Percentiles rank a stretch among this genome's conserved stretches.
Evolutionary conservation across 1,140 invertebrate genomes (phyloP).

Genomic region (Drosophila erecta): DNA sequence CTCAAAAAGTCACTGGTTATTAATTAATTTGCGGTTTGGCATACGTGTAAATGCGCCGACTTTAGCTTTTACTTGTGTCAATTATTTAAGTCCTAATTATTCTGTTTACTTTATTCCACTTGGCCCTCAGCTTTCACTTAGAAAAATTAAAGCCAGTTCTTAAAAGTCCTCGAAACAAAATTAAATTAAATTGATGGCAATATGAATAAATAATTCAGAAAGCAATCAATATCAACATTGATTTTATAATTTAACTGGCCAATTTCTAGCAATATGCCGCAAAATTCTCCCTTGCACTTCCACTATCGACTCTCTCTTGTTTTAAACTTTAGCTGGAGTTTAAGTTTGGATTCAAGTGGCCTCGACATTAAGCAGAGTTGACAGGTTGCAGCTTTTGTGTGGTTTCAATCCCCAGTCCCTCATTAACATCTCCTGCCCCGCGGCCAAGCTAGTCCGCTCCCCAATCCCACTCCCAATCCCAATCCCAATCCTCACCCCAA

Average conservation of each 20-base stretch:
- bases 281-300: too few species aligned
- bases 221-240: too few species aligned
- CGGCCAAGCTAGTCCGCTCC: slow-evolving; percentile 38
- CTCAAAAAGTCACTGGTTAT: slow-evolving; percentile 43
- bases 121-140: slow-evolving; percentile 25
- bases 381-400: slow-evolving; percentile 61
- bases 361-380: slow-evolving; percentile 67
- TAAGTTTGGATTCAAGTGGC: slow-evolving; percentile 37
- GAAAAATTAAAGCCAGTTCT: not conserved
- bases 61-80: slow-evolving; percentile 32
- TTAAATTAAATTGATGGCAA: too few species aligned
- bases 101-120: slow-evolving; percentile 22
- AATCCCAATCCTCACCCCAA: not conserved
- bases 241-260: too few species aligned
- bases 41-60: slow-evolving; percentile 5
- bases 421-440: slow-evolving; percentile 69
- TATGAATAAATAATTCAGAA: too few species aligned
- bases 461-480: not conserved
- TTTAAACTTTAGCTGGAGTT: slow-evolving; percentile 9
- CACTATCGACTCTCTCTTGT: too few species aligned
- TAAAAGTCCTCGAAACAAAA: too few species aligned
- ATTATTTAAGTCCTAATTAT: slow-evolving; percentile 58
- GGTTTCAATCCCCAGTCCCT: slow-evolving; percentile 25
- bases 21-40: slow-evolving; percentile 70
- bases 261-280: too few species aligned